These are phyloP conservation scores for Euleptes europaea DNA, from an alignment of 2,113 vertebrate genomes.

Conservation along the genomic window DNA sequence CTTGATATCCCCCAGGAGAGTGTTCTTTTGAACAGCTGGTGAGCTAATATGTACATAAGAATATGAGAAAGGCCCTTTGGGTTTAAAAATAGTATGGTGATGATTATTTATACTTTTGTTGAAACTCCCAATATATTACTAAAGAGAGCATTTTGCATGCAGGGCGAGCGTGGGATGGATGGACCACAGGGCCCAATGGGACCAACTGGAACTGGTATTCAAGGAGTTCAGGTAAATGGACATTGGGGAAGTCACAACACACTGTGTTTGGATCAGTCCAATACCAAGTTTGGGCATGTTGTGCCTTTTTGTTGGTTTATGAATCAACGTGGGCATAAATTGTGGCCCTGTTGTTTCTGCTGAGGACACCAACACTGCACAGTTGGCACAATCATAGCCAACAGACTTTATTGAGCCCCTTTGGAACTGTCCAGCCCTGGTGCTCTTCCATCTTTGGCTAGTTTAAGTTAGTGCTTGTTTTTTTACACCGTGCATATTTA, in stretches of 20 bases:
- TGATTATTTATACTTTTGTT: not conserved
- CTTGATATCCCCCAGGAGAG: not conserved
- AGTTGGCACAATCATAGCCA: not conserved
- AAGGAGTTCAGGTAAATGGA: conserved; percentile 63
- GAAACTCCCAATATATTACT: not conserved
- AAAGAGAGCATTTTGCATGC: conserved; percentile 22
- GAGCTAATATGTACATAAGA: not conserved
- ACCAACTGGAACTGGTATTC: conserved; percentile 62
- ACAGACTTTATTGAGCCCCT: not conserved
- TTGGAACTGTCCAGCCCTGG: not conserved
- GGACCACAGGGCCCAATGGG: conserved; percentile 79
- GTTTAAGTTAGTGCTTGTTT: not conserved
- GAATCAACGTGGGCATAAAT: not conserved
- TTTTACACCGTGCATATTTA: not conserved
- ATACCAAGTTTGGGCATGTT: conserved; percentile 7
- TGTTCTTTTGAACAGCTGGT: conserved; percentile 20
- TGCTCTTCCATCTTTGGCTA: not conserved
- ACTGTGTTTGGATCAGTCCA: not conserved
- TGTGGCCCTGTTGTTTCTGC: not conserved
- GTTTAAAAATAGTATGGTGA: not conserved
- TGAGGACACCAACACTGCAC: not conserved
- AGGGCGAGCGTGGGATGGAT: conserved; percentile 80
- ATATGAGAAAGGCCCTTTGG: not conserved
- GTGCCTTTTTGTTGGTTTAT: not conserved
- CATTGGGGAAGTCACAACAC: not conserved